Conservation (phyloP, 2,888 invertebrate genomes). For the Thereva unica region DNA sequence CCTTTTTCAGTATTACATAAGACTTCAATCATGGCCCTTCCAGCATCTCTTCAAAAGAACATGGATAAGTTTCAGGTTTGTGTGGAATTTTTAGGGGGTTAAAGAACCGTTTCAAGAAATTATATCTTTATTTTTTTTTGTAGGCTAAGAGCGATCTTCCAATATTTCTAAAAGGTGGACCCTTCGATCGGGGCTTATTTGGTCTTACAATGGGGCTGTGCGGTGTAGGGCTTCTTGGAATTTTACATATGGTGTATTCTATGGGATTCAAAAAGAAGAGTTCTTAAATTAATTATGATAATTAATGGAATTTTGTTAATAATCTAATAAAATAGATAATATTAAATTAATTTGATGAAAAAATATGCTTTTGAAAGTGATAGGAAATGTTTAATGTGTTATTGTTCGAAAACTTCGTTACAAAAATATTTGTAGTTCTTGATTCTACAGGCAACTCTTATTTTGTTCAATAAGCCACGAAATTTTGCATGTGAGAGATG, state of each 20-base stretch:
- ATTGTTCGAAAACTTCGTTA: too few species aligned
- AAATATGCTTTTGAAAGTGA: too few species aligned
- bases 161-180: conserved; percentile 56
- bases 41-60: conserved; percentile 52
- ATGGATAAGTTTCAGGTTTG: conserved; percentile 55
- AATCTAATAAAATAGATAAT: too few species aligned
- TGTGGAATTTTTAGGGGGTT: background rate
- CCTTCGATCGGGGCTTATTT: conserved; percentile 53
- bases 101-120: conserved; percentile 10
- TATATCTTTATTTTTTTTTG: conserved; percentile 36
- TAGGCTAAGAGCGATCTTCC: conserved; percentile 55
- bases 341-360: too few species aligned
- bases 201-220: conserved; percentile 55
- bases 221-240: conserved; percentile 52
- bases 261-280: conserved; percentile 55
- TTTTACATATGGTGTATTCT: conserved; percentile 51
- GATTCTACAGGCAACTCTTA: too few species aligned
- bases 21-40: conserved; percentile 51
- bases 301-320: too few species aligned
- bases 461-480: too few species aligned
- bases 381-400: too few species aligned
- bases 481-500: too few species aligned
- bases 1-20: too few species aligned
- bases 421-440: too few species aligned
- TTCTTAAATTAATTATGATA: background rate